Percentiles rank a stretch among this genome's conserved stretches.
phyloP scores from a whole-genome alignment of 2,797 vertebrate genomes.

The Falco peregrinus region DNA sequence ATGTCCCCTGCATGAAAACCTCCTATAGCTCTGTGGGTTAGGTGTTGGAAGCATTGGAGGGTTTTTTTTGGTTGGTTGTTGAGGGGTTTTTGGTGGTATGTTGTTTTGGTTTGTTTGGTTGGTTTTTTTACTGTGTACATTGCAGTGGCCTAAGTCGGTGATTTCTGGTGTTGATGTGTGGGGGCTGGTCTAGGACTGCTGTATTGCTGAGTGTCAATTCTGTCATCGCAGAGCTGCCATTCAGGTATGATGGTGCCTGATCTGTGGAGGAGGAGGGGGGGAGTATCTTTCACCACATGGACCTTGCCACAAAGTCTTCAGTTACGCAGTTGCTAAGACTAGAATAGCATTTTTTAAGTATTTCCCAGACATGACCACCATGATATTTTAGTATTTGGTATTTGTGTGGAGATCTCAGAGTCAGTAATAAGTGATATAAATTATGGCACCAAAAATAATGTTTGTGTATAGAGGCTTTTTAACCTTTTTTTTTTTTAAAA shows the following conservation, averaged over 20 bases:
- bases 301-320: background rate
- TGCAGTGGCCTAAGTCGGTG: background rate
- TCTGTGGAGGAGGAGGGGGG: background rate
- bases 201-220: background rate
- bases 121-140: background rate
- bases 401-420: background rate
- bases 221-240: fast-evolving
- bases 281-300: background rate
- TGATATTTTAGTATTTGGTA: background rate
- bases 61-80: background rate
- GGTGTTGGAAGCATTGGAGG: background rate
- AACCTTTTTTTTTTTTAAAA: background rate
- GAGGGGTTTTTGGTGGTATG: background rate
- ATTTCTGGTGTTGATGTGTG: background rate
- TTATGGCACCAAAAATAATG: background rate
- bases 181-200: background rate
- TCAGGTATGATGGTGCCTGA: background rate
- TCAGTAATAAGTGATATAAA: background rate
- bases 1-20: background rate
- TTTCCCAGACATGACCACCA: background rate
- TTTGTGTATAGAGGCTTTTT: background rate
- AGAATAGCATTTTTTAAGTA: background rate
- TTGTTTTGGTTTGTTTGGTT: background rate
- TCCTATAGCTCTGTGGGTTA: background rate
- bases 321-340: background rate